Evolutionary conservation across 2,113 vertebrate genomes (phyloP).

Genomic region (Dissostichus mawsoni): DNA sequence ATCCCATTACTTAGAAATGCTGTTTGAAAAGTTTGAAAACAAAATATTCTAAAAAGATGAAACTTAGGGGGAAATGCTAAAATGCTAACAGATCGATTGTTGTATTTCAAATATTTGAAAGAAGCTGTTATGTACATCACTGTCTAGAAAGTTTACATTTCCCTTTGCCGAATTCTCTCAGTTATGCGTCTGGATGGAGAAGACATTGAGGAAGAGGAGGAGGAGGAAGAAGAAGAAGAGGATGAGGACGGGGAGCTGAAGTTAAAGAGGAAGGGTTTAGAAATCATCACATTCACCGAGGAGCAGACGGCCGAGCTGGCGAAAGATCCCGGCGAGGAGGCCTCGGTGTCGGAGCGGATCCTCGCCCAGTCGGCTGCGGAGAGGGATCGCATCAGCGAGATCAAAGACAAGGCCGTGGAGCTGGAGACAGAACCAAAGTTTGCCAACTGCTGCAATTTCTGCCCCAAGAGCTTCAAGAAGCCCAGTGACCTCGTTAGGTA

Average conservation of each 20-base stretch:
- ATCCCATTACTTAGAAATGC: neutral
- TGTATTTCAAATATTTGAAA: neutral
- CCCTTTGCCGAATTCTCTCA: constrained; percentile 1
- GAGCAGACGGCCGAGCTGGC: constrained; percentile 96
- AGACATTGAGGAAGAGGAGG: constrained; percentile 83
- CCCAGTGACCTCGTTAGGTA: constrained; percentile 98
- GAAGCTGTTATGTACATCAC: no score
- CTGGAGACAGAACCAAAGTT: constrained; percentile 95
- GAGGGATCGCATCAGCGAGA: constrained; percentile 96
- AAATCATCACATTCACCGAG: constrained; percentile 96
- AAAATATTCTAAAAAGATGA: neutral
- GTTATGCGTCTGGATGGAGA: constrained; percentile 80
- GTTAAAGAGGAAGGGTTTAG: constrained; percentile 87
- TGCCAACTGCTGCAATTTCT: constrained; percentile 93
- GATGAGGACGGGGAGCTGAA: constrained; percentile 81
- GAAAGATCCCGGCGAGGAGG: constrained; percentile 91
- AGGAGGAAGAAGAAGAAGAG: constrained; percentile 76
- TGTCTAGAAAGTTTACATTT: neutral
- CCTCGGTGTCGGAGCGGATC: constrained; percentile 95
- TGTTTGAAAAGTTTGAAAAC: neutral
- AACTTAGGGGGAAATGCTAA: neutral
- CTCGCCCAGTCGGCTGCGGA: constrained; percentile 96
- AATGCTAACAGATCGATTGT: neutral
- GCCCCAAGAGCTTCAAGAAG: constrained; percentile 99
- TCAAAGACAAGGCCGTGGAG: constrained; percentile 93